These are phyloP conservation scores for Aleiodes sp. DNA, from an alignment of 1,140 invertebrate species.

Conservation along the genomic window DNA sequence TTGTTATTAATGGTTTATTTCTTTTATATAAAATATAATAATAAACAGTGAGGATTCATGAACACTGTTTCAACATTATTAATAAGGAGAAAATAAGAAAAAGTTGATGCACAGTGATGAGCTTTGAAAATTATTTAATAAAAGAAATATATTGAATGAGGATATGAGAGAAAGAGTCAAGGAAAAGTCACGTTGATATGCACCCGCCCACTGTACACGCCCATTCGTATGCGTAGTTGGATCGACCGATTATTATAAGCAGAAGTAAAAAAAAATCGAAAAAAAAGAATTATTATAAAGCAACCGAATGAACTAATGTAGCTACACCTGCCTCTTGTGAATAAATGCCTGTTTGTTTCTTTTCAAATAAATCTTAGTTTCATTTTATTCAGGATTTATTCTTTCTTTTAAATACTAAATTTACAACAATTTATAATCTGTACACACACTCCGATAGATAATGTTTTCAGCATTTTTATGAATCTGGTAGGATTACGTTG, in stretches of 20 bases:
- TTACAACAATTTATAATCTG: neutral
- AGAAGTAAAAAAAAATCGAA: constrained; percentile 43
- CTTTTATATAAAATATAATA: neutral
- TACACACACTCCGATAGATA: too few relatives aligned
- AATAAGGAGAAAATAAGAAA: neutral
- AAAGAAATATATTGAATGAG: constrained; percentile 17
- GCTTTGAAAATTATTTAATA: neutral
- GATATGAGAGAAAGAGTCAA: constrained; percentile 22
- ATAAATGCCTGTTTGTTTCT: constrained; percentile 66
- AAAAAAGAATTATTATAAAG: constrained; percentile 42
- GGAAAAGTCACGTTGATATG: constrained; percentile 50
- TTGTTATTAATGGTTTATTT: neutral
- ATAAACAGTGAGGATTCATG: neutral
- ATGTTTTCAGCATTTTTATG: too few relatives aligned
- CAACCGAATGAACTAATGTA: constrained; percentile 60
- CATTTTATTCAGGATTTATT: neutral
- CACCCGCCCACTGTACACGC: constrained; percentile 57
- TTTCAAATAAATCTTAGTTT: constrained; percentile 49
- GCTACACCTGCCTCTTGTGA: constrained; percentile 65
- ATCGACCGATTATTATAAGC: constrained; percentile 53
- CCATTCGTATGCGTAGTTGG: constrained; percentile 59
- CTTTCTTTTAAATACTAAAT: neutral
- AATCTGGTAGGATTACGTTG: constrained; percentile 70
- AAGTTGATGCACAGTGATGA: constrained; percentile 16
- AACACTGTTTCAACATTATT: neutral